A percentile compares a stretch with the other conserved stretches of the same genome.
Evolutionary conservation across 2,113 vertebrate species (phyloP).

Genomic region (Stigmatopora argus): DNA sequence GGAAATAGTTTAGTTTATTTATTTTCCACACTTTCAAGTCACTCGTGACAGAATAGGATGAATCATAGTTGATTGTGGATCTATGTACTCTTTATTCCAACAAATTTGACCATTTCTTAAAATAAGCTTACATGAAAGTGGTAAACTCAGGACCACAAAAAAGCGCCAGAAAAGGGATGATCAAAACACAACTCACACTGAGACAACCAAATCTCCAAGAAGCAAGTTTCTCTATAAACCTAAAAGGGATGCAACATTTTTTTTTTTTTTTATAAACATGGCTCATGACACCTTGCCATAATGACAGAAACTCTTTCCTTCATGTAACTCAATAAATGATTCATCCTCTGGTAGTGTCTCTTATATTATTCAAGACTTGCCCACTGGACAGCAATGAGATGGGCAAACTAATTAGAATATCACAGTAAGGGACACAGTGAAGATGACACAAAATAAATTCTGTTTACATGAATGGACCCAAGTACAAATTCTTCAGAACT

Average conservation of each 20-base stretch:
- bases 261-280: constrained; percentile 3
- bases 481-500: not conserved
- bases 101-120: not conserved
- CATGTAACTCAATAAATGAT: constrained; percentile 30
- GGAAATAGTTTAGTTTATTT: not conserved
- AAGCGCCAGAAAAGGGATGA: not conserved
- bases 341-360: constrained; percentile 23
- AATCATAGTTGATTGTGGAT: not conserved
- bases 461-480: not conserved
- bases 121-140: constrained; percentile 1
- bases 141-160: constrained; percentile 25
- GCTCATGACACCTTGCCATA: constrained; percentile 17
- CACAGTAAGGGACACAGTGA: not conserved
- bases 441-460: not conserved
- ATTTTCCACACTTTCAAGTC: not conserved
- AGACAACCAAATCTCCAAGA: not conserved
- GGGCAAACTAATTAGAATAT: constrained; percentile 30
- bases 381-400: constrained; percentile 19
- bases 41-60: not conserved
- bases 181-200: not conserved
- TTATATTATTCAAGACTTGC: constrained; percentile 32
- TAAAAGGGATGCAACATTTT: constrained; percentile 10
- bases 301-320: not conserved
- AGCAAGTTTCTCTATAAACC: constrained; percentile 3
- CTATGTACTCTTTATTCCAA: constrained; percentile 2